Evolutionary conservation across 2,797 vertebrate genomes (phyloP).

Genomic region (Limosa lapponica): DNA sequence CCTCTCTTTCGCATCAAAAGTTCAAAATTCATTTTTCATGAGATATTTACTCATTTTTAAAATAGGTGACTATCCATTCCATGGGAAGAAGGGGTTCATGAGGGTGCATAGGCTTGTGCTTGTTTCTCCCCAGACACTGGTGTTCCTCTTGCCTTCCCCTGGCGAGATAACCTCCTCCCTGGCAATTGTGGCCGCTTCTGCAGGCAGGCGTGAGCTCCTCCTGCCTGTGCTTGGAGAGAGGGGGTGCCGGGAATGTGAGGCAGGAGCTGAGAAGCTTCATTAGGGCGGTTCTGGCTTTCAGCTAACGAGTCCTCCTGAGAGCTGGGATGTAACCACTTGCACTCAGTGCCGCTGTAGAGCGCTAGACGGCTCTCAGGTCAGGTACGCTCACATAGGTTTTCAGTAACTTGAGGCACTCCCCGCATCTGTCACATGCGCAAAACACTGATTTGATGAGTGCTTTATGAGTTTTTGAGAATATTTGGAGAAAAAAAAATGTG

Average conservation of each 20-base stretch:
- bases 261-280: neutral
- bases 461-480: neutral
- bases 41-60: neutral
- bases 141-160: accelerated
- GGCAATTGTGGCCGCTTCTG: neutral
- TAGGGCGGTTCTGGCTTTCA: neutral
- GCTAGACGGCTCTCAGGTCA: neutral
- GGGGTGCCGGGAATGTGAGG: neutral
- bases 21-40: neutral
- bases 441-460: neutral
- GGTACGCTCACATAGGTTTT: accelerated
- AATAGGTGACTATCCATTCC: neutral
- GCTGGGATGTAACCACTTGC: neutral
- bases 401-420: neutral
- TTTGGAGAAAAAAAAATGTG: neutral
- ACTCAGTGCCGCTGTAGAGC: accelerated
- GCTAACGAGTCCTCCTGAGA: neutral
- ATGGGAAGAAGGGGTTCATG: neutral
- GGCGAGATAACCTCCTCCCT: neutral
- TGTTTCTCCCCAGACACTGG: neutral
- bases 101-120: accelerated
- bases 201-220: neutral
- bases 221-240: accelerated
- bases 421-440: neutral
- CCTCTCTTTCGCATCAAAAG: neutral